Conservation (phyloP, 2,113 vertebrate species). For the Pleuronectes platessa region DNA sequence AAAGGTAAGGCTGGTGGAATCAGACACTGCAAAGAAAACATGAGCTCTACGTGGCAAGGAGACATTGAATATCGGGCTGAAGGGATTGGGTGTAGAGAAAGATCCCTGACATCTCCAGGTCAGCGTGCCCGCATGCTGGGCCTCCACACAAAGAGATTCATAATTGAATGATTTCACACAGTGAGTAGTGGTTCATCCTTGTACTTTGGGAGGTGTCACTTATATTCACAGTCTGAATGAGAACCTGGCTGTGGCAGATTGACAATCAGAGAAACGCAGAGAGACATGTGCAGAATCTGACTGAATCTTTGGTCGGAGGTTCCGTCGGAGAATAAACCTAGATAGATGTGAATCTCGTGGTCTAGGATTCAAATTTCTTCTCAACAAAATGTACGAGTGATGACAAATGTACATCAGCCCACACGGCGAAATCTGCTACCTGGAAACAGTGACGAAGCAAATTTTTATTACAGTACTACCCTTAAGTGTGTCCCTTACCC, state of each 20-base stretch:
- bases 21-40: conserved; percentile 22
- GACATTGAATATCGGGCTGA: conserved; percentile 14
- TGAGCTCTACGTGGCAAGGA: neutral
- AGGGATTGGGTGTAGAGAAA: conserved; percentile 18
- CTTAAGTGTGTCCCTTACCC: too few species aligned
- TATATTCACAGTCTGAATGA: conserved; percentile 21
- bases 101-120: conserved; percentile 35
- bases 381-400: too few species aligned
- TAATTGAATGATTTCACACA: conserved; percentile 31
- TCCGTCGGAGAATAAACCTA: neutral
- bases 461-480: too few species aligned
- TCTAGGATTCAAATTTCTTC: conserved; percentile 5
- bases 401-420: too few species aligned
- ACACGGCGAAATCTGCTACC: too few species aligned
- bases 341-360: neutral
- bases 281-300: neutral
- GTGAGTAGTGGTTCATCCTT: conserved; percentile 16
- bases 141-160: conserved; percentile 32
- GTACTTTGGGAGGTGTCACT: conserved; percentile 7
- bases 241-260: neutral
- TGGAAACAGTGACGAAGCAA: too few species aligned
- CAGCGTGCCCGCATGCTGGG: conserved; percentile 23
- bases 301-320: neutral
- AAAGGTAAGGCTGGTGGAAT: conserved; percentile 24
- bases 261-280: conserved; percentile 12